phyloP scores from a whole-genome alignment of 2,888 invertebrate genomes.

The Caenorhabditis sp. region DNA sequence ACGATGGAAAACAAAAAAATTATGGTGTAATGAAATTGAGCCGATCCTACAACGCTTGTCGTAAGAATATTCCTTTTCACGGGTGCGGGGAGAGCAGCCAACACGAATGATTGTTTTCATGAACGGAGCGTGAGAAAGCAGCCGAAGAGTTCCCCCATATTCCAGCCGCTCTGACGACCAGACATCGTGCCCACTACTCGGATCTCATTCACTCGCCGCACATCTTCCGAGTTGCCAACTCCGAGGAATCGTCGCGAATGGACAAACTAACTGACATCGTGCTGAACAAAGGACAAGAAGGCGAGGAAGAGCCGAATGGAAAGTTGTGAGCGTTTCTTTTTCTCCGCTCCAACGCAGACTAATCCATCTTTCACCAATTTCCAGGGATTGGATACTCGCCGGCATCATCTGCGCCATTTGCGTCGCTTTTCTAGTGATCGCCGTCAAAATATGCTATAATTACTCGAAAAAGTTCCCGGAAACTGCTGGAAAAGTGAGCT shows the following conservation, averaged over 20 bases:
- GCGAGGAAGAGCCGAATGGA: slow-evolving; percentile 16
- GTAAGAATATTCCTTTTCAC: no score
- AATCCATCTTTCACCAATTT: no score
- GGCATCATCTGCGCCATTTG: slow-evolving; percentile 37
- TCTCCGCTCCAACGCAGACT: neutral
- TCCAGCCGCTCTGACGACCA: slow-evolving; percentile 44
- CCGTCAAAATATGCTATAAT: slow-evolving; percentile 52
- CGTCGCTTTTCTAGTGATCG: slow-evolving; percentile 28
- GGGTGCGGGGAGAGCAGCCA: no score
- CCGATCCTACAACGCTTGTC: no score
- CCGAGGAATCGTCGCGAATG: slow-evolving; percentile 30
- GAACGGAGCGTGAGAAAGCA: slow-evolving; percentile 33
- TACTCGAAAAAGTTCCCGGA: slow-evolving; percentile 50
- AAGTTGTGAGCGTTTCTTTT: slow-evolving; percentile 29
- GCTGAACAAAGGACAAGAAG: neutral
- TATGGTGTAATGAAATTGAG: no score
- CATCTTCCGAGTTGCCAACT: slow-evolving; percentile 37
- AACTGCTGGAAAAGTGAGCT: slow-evolving; percentile 29
- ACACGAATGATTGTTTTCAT: slow-evolving; percentile 16
- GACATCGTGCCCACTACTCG: slow-evolving; percentile 46
- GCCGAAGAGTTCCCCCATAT: slow-evolving; percentile 5
- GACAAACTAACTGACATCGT: slow-evolving; percentile 43
- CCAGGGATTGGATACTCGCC: slow-evolving; percentile 50
- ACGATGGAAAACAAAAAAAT: no score
- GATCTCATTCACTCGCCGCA: slow-evolving; percentile 48